A percentile compares a stretch with the other conserved stretches of the same genome.
Evolutionary conservation across 2,797 vertebrate species (phyloP).

Genomic region (Myotis daubentonii): DNA sequence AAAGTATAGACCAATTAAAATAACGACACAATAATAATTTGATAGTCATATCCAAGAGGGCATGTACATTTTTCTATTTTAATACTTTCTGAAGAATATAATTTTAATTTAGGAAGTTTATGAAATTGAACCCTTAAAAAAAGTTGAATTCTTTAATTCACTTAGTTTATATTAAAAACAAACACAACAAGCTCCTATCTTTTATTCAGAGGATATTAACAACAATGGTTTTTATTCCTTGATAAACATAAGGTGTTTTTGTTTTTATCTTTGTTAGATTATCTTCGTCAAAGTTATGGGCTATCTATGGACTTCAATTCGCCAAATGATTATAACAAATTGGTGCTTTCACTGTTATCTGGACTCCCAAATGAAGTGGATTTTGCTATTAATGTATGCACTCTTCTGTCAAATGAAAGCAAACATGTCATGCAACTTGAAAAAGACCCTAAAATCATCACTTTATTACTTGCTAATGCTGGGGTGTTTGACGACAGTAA

Average conservation of each 20-base stretch:
- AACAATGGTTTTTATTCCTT: background rate
- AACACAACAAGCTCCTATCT: background rate
- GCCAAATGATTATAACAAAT: slow-evolving; percentile 99
- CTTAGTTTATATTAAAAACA: background rate
- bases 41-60: background rate
- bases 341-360: slow-evolving; percentile 99
- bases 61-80: slow-evolving; percentile 43
- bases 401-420: slow-evolving; percentile 99
- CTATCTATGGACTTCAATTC: slow-evolving; percentile 96
- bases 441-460: slow-evolving; percentile 99
- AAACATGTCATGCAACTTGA: slow-evolving; percentile 99
- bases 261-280: slow-evolving; percentile 88
- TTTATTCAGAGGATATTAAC: background rate
- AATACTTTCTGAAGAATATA: slow-evolving; percentile 14
- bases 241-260: background rate
- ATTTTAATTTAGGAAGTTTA: slow-evolving; percentile 28
- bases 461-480: slow-evolving; percentile 96
- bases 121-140: background rate
- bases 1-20: slow-evolving; percentile 26
- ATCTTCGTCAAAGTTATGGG: slow-evolving; percentile 99
- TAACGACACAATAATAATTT: slow-evolving; percentile 23
- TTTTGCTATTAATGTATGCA: slow-evolving; percentile 99
- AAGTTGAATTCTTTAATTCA: background rate
- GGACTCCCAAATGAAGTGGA: slow-evolving; percentile 99
- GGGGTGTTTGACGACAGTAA: slow-evolving; percentile 99